Evolutionary conservation across 2,888 invertebrate species (phyloP).

Genomic region (Carterocephalus palaemon): DNA sequence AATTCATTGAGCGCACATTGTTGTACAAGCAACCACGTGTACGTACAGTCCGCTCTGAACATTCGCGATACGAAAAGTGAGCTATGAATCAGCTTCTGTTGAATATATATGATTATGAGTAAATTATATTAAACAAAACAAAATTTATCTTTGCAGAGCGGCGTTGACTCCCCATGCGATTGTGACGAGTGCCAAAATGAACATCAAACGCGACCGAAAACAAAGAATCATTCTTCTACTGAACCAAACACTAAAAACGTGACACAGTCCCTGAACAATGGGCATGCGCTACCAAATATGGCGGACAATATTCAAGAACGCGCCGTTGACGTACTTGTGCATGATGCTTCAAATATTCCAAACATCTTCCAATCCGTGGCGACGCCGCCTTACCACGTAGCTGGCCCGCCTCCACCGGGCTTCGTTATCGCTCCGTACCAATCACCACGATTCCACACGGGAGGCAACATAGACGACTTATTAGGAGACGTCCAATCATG

Average conservation of each 20-base stretch:
- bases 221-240: slow-evolving; percentile 36
- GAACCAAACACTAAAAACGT: slow-evolving; percentile 41
- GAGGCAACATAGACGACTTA: slow-evolving; percentile 83
- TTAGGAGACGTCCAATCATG: slow-evolving; percentile 82
- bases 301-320: slow-evolving; percentile 57
- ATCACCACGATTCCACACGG: slow-evolving; percentile 70
- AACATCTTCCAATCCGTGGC: slow-evolving; percentile 68
- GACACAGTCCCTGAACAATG: slow-evolving; percentile 44
- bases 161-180: slow-evolving; percentile 65
- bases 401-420: slow-evolving; percentile 65
- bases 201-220: slow-evolving; percentile 32
- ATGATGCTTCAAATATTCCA: slow-evolving; percentile 67
- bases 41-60: too few species aligned
- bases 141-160: slow-evolving; percentile 57
- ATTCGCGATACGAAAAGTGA: too few species aligned
- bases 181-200: slow-evolving; percentile 68
- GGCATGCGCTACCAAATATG: slow-evolving; percentile 43
- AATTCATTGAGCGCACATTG: too few species aligned
- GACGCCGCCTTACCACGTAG: slow-evolving; percentile 60
- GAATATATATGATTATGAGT: too few species aligned
- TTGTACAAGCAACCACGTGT: too few species aligned
- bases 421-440: slow-evolving; percentile 66
- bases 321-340: slow-evolving; percentile 67
- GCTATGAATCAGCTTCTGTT: too few species aligned
- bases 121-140: slow-evolving; percentile 7